Conservation (phyloP, 2,888 invertebrate genomes). For the Andricus quercusramuli region DNA sequence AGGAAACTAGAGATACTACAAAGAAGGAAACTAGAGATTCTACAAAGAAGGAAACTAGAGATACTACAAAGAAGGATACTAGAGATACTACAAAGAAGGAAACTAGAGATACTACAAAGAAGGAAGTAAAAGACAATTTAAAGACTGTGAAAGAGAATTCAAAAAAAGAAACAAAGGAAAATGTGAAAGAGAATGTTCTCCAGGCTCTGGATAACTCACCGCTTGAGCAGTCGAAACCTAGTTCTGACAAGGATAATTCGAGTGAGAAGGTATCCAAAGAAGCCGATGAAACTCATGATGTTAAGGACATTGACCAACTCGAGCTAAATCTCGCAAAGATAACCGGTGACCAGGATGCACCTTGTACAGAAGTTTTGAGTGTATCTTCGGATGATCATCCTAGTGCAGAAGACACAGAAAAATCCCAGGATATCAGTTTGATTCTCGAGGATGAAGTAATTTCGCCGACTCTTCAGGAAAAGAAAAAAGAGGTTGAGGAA, state of each 20-base stretch:
- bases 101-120: slow-evolving; percentile 43
- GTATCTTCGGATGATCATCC: slow-evolving; percentile 61
- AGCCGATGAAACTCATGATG: not conserved
- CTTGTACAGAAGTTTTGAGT: slow-evolving; percentile 61
- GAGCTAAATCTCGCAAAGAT: slow-evolving; percentile 69
- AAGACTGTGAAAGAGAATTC: slow-evolving; percentile 50
- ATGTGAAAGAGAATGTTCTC: slow-evolving; percentile 23
- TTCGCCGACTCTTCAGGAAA: slow-evolving; percentile 46
- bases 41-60: slow-evolving; percentile 59
- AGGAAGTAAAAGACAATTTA: slow-evolving; percentile 38
- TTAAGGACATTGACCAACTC: slow-evolving; percentile 60
- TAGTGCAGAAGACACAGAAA: slow-evolving; percentile 67
- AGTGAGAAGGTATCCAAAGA: slow-evolving; percentile 1
- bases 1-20: slow-evolving; percentile 38
- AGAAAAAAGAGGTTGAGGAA: slow-evolving; percentile 56
- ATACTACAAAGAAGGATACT: slow-evolving; percentile 55
- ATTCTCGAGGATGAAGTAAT: slow-evolving; percentile 70
- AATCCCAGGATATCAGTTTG: slow-evolving; percentile 69
- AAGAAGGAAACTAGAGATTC: slow-evolving; percentile 31
- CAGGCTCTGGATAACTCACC: slow-evolving; percentile 15
- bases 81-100: slow-evolving; percentile 44
- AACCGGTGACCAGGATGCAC: slow-evolving; percentile 66
- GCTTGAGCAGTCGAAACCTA: not conserved
- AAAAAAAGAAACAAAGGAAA: slow-evolving; percentile 53
- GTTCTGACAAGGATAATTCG: not conserved